Evolutionary conservation across 2,888 invertebrate genomes (phyloP), one percentile per base, ranked within the genome.

Genomic region (Drosophila rubida): DNA sequence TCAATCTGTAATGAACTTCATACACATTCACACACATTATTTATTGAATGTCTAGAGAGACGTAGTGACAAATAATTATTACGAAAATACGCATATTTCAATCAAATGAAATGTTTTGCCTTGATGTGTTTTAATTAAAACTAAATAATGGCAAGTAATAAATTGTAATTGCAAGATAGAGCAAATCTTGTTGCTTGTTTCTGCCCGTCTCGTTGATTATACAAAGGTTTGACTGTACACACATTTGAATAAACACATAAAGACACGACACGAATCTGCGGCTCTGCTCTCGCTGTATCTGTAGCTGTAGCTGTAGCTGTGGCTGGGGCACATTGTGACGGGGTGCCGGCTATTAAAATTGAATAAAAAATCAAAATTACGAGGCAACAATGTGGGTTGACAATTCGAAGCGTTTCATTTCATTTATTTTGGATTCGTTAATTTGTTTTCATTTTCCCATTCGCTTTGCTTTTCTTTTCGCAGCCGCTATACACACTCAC

Each of bases 401-500:
- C 60, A 61, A 57, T 27, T 37, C 13, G 11, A 54, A 32, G 11
- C 11, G 14, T 54, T 44, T 42, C 39, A 41, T 64, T 8, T 49
- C 30, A 37, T 50, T 44, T 57, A 37, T 63, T 63, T 50, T n/a
- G 9, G 8, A 42, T 42, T 44, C 22, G 14, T 44, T 42, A 54
- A 54, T 44, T 54, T 22, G 19, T 44, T n/a, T 41, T 41, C 41
- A 16, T 16, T 41, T 49, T 37, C 39, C 39, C 32, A 22, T 25
- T 35, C n/a, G 14, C 11, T 48, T 65, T 44, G 61, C 53, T 60
- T 57, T 66, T 35, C 49, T 67, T 69, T 53, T n/a, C n/a, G n/a
- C 71, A 75, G 71, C 61, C 70, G 70, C 73, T 68, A 78, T 51
- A 81, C n/a, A n/a, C n/a, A n/a, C n/a, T n/a, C n/a, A n/a, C 68